These are phyloP conservation scores for Furcula furcula DNA, from an alignment of 2,888 invertebrate species.

Conservation along the genomic window DNA sequence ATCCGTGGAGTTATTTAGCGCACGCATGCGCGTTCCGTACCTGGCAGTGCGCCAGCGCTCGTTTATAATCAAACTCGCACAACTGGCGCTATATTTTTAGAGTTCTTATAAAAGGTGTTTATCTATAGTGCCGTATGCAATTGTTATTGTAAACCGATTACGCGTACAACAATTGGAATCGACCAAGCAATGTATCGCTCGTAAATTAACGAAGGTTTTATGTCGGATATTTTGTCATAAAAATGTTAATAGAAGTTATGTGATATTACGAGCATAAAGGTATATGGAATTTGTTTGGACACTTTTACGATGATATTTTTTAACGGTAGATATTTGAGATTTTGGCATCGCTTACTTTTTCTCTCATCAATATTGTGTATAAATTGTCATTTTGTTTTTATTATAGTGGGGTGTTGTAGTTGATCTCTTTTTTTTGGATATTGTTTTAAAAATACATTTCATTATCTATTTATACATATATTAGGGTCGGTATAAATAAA, in stretches of 20 bases:
- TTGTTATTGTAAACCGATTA: constrained; percentile 49
- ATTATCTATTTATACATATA: too few relatives aligned
- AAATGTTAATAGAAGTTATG: too few relatives aligned
- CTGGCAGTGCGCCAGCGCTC: constrained; percentile 68
- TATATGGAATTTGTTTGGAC: background rate
- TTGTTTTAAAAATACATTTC: too few relatives aligned
- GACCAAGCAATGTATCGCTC: constrained; percentile 4
- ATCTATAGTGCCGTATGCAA: constrained; percentile 48
- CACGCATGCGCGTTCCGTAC: constrained; percentile 55
- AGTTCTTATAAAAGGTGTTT: constrained; percentile 74
- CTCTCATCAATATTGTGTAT: too few relatives aligned
- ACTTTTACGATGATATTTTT: too few relatives aligned
- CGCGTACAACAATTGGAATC: constrained; percentile 16
- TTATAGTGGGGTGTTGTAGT: too few relatives aligned
- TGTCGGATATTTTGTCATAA: constrained; percentile 5
- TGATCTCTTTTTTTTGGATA: too few relatives aligned
- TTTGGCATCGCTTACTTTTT: too few relatives aligned
- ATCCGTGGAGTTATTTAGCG: constrained; percentile 63
- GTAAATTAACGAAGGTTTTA: constrained; percentile 8
- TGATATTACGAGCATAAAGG: constrained; percentile 5
- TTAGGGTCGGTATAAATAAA: too few relatives aligned
- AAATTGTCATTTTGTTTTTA: too few relatives aligned
- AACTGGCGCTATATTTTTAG: constrained; percentile 68
- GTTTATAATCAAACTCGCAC: constrained; percentile 71
- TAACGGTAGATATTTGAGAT: too few relatives aligned